phyloP scores from a whole-genome alignment of 2,797 vertebrate genomes.

The Ispidina picta region DNA sequence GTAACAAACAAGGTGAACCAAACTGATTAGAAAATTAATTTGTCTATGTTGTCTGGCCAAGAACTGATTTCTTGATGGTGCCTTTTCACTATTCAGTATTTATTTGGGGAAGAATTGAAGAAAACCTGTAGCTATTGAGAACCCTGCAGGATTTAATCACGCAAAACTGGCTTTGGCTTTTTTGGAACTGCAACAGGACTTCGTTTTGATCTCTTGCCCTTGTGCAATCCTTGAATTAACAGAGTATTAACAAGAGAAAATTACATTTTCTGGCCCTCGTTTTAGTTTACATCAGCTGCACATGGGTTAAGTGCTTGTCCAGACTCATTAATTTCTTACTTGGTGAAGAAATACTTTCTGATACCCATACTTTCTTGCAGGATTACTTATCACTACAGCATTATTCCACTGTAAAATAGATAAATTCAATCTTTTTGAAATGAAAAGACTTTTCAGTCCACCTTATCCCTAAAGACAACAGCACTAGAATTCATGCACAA shows the following conservation, averaged over 20 bases:
- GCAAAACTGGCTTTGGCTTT: background rate
- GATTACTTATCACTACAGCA: background rate
- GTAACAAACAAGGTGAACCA: background rate
- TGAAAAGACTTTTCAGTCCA: background rate
- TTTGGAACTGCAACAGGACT: background rate
- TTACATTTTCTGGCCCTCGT: background rate
- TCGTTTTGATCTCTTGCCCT: background rate
- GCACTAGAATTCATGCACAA: background rate
- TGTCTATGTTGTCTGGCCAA: background rate
- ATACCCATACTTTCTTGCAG: background rate
- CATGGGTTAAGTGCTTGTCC: background rate
- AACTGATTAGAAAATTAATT: background rate
- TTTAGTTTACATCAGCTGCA: background rate
- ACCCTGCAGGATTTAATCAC: background rate
- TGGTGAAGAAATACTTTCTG: background rate
- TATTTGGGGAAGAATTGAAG: background rate
- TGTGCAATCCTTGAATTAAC: background rate
- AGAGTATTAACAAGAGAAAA: background rate
- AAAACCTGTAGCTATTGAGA: background rate
- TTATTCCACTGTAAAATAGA: background rate
- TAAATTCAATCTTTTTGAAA: background rate
- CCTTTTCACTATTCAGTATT: background rate
- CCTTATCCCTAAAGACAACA: background rate
- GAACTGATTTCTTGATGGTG: background rate
- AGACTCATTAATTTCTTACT: background rate